Percentiles rank a stretch among this genome's conserved stretches.
Conservation (phyloP, 2,797 vertebrate species). For the Hydrophis major region DNA sequence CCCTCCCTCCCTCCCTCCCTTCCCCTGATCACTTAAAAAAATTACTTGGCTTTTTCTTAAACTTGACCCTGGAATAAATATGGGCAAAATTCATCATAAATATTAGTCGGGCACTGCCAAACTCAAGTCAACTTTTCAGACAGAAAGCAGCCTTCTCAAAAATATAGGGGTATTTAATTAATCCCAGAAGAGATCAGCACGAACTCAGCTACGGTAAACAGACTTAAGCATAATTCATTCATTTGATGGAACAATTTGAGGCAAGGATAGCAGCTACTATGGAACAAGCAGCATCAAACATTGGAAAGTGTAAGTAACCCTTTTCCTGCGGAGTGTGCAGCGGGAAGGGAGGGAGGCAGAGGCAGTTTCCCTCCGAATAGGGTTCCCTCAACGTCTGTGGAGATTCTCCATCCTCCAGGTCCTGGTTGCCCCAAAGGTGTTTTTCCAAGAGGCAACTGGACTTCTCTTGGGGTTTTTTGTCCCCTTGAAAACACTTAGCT, state of each 20-base stretch:
- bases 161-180: constrained; percentile 52
- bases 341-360: not conserved
- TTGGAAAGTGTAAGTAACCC: constrained; percentile 56
- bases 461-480: not conserved
- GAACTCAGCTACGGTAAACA: constrained; percentile 61
- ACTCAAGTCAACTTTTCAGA: constrained; percentile 16
- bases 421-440: not conserved
- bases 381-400: not conserved
- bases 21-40: not conserved
- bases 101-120: constrained; percentile 6
- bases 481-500: not conserved
- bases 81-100: not conserved
- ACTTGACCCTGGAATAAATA: not conserved
- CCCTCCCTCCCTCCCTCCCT: not conserved
- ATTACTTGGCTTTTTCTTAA: not conserved
- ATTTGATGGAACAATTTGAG: constrained; percentile 55
- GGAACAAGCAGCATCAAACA: constrained; percentile 35
- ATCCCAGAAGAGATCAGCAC: constrained; percentile 58
- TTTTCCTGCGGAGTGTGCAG: constrained; percentile 20
- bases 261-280: constrained; percentile 26
- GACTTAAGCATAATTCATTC: constrained; percentile 47
- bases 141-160: constrained; percentile 44
- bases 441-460: not conserved
- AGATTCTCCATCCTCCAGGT: not conserved
- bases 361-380: constrained; percentile 4